phyloP scores from a whole-genome alignment of 2,113 vertebrate genomes.

The Peromyscus maniculatus region DNA sequence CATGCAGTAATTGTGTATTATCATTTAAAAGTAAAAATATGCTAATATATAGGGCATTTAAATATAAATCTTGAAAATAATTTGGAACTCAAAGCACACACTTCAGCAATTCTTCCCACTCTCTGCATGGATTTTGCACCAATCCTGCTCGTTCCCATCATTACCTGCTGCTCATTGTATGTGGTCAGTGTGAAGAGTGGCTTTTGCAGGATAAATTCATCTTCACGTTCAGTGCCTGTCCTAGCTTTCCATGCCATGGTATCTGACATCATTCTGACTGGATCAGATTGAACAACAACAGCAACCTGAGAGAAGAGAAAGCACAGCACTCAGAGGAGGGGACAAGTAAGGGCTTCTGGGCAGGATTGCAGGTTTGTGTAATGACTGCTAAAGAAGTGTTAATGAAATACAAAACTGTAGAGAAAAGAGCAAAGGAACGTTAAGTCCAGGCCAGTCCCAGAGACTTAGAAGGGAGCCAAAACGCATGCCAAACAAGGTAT shows the following conservation, averaged over 20 bases:
- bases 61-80: slow-evolving; percentile 54
- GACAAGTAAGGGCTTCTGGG: not conserved
- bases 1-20: slow-evolving; percentile 4
- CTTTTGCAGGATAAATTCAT: slow-evolving; percentile 90
- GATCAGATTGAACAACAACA: slow-evolving; percentile 89
- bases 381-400: slow-evolving; percentile 3
- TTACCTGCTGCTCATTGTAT: slow-evolving; percentile 94
- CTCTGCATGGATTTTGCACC: not conserved
- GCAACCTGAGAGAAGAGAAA: slow-evolving; percentile 87
- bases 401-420: slow-evolving; percentile 32
- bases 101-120: not conserved
- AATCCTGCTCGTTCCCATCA: not conserved
- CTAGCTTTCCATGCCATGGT: slow-evolving; percentile 92
- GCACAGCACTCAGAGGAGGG: not conserved
- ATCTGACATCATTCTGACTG: slow-evolving; percentile 92
- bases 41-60: not conserved
- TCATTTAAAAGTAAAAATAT: slow-evolving; percentile 55
- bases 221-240: slow-evolving; percentile 76
- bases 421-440: not conserved
- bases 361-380: not conserved
- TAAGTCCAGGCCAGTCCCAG: not conserved
- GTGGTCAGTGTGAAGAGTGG: slow-evolving; percentile 94
- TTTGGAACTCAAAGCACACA: slow-evolving; percentile 17
- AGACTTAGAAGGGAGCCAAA: slow-evolving; percentile 6
- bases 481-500: slow-evolving; percentile 4